These are phyloP conservation scores for Bujurquina vittata DNA, from an alignment of 2,113 vertebrate genomes.

Conservation along the genomic window DNA sequence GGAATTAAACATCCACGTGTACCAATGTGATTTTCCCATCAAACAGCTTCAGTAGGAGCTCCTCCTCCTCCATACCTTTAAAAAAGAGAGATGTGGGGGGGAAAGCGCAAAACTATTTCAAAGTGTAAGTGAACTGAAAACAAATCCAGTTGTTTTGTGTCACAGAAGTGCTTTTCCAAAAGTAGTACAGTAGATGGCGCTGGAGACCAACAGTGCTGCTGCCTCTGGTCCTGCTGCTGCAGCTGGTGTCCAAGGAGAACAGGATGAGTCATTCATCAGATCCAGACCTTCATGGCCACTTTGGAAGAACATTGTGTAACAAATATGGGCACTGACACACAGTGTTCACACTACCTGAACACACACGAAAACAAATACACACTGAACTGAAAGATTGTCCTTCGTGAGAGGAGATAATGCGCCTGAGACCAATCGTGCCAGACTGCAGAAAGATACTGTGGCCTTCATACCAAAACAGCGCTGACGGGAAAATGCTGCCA, in stretches of 20 bases:
- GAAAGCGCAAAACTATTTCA: neutral
- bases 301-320: constrained; percentile 8
- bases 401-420: constrained; percentile 10
- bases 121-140: neutral
- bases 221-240: neutral
- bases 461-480: constrained; percentile 26
- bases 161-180: neutral
- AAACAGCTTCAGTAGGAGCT: neutral
- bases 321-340: neutral
- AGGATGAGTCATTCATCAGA: constrained; percentile 38
- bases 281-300: constrained; percentile 32
- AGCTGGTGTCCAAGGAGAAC: neutral
- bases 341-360: neutral
- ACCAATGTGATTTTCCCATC: neutral
- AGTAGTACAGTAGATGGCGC: constrained; percentile 51
- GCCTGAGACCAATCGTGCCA: neutral
- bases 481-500: constrained; percentile 15
- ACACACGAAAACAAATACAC: neutral
- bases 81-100: neutral
- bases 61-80: neutral
- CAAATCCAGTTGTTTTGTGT: neutral
- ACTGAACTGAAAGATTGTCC: constrained; percentile 5
- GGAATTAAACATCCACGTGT: too few relatives aligned
- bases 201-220: neutral
- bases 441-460: neutral